Conservation (phyloP, 2,888 invertebrate species). For the Anorthoa munda region DNA sequence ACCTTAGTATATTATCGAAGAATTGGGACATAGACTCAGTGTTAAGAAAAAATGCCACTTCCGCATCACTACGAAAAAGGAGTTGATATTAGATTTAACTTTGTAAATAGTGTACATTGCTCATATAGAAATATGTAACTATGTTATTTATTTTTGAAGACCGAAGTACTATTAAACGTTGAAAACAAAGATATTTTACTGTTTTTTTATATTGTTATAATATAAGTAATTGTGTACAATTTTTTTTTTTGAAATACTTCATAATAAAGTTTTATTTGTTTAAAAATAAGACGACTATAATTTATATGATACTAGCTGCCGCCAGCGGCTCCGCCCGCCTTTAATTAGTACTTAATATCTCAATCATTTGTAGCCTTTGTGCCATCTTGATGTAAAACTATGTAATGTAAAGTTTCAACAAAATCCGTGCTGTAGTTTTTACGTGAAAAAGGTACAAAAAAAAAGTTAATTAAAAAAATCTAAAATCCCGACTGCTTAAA, state of each 20-base stretch:
- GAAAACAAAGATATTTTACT: constrained; percentile 61
- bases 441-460: too few species aligned
- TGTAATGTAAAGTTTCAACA: too few species aligned
- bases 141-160: constrained; percentile 85
- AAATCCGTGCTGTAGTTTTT: too few species aligned
- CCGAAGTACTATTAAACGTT: constrained; percentile 82
- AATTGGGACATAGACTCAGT: constrained; percentile 82
- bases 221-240: neutral
- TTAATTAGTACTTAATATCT: too few species aligned
- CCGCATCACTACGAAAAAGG: constrained; percentile 62
- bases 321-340: too few species aligned
- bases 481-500: too few species aligned
- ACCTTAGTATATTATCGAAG: constrained; percentile 77
- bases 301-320: neutral
- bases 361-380: too few species aligned
- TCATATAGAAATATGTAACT: constrained; percentile 80
- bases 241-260: constrained; percentile 1
- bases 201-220: neutral
- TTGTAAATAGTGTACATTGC: constrained; percentile 89
- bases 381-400: too few species aligned
- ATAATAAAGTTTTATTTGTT: constrained; percentile 1
- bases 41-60: constrained; percentile 77
- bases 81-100: constrained; percentile 72
- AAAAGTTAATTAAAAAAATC: too few species aligned
- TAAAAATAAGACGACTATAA: constrained; percentile 9